Conservation (phyloP, 2,888 invertebrate genomes). For the Nasonovia ribisnigri region DNA sequence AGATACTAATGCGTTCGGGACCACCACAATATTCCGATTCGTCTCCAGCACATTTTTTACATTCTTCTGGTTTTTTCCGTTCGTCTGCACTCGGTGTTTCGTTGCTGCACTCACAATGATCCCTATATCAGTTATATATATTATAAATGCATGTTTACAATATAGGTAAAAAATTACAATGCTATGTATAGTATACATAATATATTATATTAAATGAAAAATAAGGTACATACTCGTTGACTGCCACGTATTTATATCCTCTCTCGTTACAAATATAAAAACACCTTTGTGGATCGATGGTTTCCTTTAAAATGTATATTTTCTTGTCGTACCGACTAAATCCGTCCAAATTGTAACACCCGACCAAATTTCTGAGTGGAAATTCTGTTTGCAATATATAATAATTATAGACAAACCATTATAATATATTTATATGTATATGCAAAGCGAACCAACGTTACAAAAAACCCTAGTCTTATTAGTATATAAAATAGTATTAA, state of each 20-base stretch:
- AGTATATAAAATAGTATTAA: neutral
- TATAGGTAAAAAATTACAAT: neutral
- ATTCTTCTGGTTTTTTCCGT: neutral
- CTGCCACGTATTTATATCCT: constrained; percentile 6
- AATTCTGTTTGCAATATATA: constrained; percentile 25
- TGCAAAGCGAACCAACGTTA: neutral
- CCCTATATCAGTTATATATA: neutral
- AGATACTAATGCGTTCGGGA: neutral
- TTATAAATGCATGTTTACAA: too few species aligned
- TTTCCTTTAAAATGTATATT: neutral
- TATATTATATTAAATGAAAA: neutral
- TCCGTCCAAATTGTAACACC: constrained; percentile 19
- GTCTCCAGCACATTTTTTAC: constrained; percentile 11
- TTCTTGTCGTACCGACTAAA: neutral
- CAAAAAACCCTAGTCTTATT: neutral
- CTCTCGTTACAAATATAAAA: constrained; percentile 44
- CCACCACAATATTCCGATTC: constrained; percentile 47
- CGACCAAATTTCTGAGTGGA: neutral
- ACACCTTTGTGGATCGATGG: constrained; percentile 8
- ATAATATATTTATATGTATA: too few species aligned
- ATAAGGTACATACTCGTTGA: constrained; percentile 33
- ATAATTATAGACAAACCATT: neutral
- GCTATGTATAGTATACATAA: too few species aligned
- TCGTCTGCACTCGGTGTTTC: neutral
- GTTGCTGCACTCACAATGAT: constrained; percentile 36